Evolutionary conservation across 2,888 invertebrate species (phyloP), one percentile per base, ranked within the genome.

Genomic region (Eupelmus urozonus): DNA sequence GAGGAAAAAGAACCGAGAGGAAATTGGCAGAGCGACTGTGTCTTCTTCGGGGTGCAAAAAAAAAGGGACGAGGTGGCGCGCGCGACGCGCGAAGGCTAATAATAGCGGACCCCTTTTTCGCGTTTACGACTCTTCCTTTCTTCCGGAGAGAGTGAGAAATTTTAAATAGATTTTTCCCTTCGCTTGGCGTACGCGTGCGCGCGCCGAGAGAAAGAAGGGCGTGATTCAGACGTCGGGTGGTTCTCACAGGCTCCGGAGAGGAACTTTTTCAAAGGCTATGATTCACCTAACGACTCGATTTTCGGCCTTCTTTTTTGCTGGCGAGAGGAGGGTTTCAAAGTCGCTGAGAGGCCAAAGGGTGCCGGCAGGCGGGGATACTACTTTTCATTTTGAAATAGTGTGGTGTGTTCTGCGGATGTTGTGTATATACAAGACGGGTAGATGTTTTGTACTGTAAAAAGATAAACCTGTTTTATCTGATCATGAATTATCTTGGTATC

Each of bases 111-210:
- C 70, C 59, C 34, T 79, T 75, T 74, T 70, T 69, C 27, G 40
- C 71, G 40, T 34, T 49, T 40, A 49, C 27, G 65, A 13, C 42
- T 53, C 60, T 11, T 13, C 18, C 18, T 49, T 16, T 63, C 63
- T 34, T 67, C 40, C 13, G 23, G 27, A 60, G 29, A 49, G 53
- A 60, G 29, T 34, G 53, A 45, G 59, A 63, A 23, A 71, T 65
- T 71, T 79, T 66, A 75, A 79, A 75, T 75, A 75, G 70, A 75
- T 66, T 75, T 74, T 70, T 63, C 62, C 51, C 27, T 27, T 13
- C 23, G 55, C 25, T 13, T 34, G 2, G 20, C 20, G 53, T 53
- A 18, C 20, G 20, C 20, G 27, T 34, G 25, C 55, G 13, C 20
- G 55, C 40, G 20, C 16, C 16, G 53, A 27, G 16, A 40, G 57